Base-by-base conservation (phyloP, 2,113 vertebrate genomes). In the Grallaria varia region DNA sequence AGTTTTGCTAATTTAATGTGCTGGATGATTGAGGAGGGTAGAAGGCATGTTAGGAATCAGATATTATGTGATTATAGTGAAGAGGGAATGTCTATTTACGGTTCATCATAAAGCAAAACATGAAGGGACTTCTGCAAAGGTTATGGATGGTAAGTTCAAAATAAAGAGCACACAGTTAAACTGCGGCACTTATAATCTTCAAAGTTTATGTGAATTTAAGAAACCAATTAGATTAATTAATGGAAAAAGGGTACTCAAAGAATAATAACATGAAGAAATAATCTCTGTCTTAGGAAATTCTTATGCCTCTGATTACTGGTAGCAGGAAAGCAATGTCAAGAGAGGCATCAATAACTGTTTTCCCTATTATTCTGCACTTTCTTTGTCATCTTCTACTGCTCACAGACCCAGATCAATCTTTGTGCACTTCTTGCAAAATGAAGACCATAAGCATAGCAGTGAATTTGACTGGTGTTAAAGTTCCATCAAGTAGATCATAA, bases 221-320 rank as follows among this genome's bases (percentile, higher is more conserved):
- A 88, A 93, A 90, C 72, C 60, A 88, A 74, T 93, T 89, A 77
- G 60, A 72, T 87, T 64, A 95, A 90, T 92, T 92, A 1, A 88
- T 92, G 76, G 76, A 77, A 95, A 92, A 93, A 84, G 27, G 40
- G n/a, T 73, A 69, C 52, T 96, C 67, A 94, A 69, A 81, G 19
- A 24, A 76, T 93, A 92, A 67, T 77, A 87, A 67, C 21, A 52
- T 58, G 45, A 80, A 94, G 59, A 96, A 93, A 86, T 69, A 88
- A 90, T 67, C 83, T 93, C 75, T 71, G 55, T 18, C 0, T 86
- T 83, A 66, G 52, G 60, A 94, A 88, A 35, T 77, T 33, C 39
- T 77, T 81, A 67, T 2, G 9, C 31, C 50, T 80, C 55, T 93
- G 56, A 86, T 95, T 90, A 67, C 60, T 81, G 24, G 16, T 52